Conservation (phyloP, 2,888 invertebrate species). For the Macrophya annulata region DNA sequence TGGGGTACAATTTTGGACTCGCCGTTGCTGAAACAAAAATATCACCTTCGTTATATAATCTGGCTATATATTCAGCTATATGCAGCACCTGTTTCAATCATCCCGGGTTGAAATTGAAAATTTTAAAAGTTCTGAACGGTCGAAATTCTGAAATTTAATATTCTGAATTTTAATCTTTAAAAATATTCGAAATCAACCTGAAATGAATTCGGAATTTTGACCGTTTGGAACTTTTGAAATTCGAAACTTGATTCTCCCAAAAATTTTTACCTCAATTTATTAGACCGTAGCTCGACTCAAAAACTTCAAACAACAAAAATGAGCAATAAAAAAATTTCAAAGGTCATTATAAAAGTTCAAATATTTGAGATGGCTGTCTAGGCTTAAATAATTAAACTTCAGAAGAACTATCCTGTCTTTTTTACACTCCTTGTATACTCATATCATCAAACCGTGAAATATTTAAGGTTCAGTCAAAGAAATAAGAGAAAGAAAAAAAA, state of each 20-base stretch:
- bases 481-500: neutral
- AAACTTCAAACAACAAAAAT: neutral
- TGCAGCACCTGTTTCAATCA: neutral
- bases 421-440: neutral
- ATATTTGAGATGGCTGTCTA: neutral
- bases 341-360: neutral
- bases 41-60: conserved; percentile 8
- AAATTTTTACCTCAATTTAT: neutral
- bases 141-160: too few relatives aligned
- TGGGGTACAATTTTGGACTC: conserved; percentile 71
- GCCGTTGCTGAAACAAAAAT: conserved; percentile 73
- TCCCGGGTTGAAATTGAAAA: neutral
- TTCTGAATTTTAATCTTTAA: too few relatives aligned
- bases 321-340: neutral
- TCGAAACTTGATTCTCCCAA: too few relatives aligned
- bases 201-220: too few relatives aligned
- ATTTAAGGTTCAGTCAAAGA: neutral
- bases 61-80: neutral
- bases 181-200: too few relatives aligned
- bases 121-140: too few relatives aligned
- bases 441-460: neutral
- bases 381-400: neutral
- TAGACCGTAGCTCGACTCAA: neutral
- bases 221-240: too few relatives aligned
- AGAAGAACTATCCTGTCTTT: neutral